Conservation (phyloP, 2,888 invertebrate genomes). For the Temnothorax unifasciatus region DNA sequence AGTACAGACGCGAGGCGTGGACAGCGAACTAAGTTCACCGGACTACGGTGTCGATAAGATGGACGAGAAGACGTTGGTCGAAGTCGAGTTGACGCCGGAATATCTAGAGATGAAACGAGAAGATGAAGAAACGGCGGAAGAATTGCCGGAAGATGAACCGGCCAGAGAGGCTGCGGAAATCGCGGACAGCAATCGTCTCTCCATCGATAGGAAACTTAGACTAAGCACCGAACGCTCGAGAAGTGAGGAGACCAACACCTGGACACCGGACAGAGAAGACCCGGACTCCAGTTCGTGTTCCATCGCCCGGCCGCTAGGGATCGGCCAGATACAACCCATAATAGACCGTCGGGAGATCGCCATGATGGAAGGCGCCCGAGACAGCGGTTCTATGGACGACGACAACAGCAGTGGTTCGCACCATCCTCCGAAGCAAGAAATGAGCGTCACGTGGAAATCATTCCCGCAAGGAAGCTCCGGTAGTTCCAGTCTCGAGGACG, state of each 20-base stretch:
- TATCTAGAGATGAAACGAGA: slow-evolving; percentile 90
- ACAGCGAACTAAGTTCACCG: slow-evolving; percentile 84
- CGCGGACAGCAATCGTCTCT: slow-evolving; percentile 74
- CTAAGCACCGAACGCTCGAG: slow-evolving; percentile 92
- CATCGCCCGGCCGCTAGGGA: slow-evolving; percentile 92
- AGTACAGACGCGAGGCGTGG: slow-evolving; percentile 82
- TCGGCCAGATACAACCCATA: slow-evolving; percentile 88
- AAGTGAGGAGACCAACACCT: slow-evolving; percentile 93
- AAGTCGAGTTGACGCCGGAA: slow-evolving; percentile 89
- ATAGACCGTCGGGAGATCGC: slow-evolving; percentile 84
- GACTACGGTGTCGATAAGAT: slow-evolving; percentile 83
- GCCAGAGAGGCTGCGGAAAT: slow-evolving; percentile 59
- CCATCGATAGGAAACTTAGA: slow-evolving; percentile 87
- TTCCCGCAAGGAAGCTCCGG: slow-evolving; percentile 95
- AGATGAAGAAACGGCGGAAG: slow-evolving; percentile 88
- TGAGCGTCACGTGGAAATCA: slow-evolving; percentile 93
- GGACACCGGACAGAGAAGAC: slow-evolving; percentile 89
- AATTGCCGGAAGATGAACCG: slow-evolving; percentile 84
- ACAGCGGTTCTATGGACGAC: slow-evolving; percentile 81
- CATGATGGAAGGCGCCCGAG: slow-evolving; percentile 79
- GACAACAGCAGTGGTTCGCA: slow-evolving; percentile 79
- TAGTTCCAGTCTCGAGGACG: slow-evolving; percentile 95
- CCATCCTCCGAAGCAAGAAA: slow-evolving; percentile 88
- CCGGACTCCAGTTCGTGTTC: slow-evolving; percentile 90
- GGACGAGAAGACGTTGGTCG: slow-evolving; percentile 85